Evolutionary conservation across 2,113 vertebrate species (phyloP), one percentile per base, ranked within the genome.

Genomic region (Ceyx cyanopectus): DNA sequence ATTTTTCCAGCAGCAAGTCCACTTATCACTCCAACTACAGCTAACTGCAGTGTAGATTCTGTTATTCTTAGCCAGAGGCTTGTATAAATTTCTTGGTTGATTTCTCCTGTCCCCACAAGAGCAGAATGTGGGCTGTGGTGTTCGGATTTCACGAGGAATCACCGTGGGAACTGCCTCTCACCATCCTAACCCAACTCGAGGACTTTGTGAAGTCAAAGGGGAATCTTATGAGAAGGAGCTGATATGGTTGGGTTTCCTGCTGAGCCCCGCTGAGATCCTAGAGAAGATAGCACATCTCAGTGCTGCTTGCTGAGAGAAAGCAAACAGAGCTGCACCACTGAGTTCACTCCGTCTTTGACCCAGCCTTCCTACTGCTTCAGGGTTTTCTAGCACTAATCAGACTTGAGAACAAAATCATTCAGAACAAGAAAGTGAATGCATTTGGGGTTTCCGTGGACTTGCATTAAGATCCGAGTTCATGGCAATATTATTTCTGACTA

Each of bases 351-450:
- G 68, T 87, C 75, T 63, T 95, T 96, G 95, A 96, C 91, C 85
- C 85, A 93, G 81, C 91, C 72, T 96, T 96, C 94, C 91, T 83
- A 83, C 85, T 53, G 89, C 96, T 96, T 89, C 94, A 96, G 95
- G 94, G 63, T 94, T 94, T 89, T 74, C 91, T 67, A 95, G 75
- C 63, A 60, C 89, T 95, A 95, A 95, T 95, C 72, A 74, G 79
- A 85, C 72, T 68, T 93, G 95, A 96, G 93, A 92, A 94, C 78
- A 95, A 91, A 94, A 91, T 94, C 70, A 94, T 78, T 75, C 81
- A 83, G 89, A 80, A 63, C 94, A 91, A 96, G 92, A 83, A 94
- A 95, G 45, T 27, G 48, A 93, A 85, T 87, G 63, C 89, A 53
- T 93, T 83, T 91, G 94, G 95, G 95, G 51, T 92, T 96, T 96